Evolutionary conservation across 2,797 vertebrate species (phyloP).

Genomic region (Prunella strophiata): DNA sequence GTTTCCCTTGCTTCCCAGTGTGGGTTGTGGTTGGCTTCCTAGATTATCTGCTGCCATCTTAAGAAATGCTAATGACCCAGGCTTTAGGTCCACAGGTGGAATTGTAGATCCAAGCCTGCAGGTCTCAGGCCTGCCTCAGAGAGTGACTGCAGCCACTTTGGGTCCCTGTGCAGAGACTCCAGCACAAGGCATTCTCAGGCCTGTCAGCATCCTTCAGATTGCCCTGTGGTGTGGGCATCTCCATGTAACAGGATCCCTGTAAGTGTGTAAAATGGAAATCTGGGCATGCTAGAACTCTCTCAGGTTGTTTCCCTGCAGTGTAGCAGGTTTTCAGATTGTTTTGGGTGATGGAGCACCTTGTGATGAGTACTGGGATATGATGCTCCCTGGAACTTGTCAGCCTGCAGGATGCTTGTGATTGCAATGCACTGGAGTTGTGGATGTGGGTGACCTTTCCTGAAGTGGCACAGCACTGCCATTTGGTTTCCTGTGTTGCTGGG

Average conservation of each 20-base stretch:
- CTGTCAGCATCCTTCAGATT: background rate
- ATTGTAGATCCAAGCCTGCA: background rate
- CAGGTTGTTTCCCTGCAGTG: background rate
- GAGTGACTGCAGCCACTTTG: background rate
- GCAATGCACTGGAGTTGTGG: background rate
- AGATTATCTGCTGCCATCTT: slow-evolving; percentile 20
- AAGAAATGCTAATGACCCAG: slow-evolving; percentile 15
- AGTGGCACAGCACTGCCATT: background rate
- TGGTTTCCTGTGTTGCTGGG: background rate
- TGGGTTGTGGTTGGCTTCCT: slow-evolving; percentile 1
- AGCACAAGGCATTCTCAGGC: background rate
- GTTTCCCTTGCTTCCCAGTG: slow-evolving; percentile 12
- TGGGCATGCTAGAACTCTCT: background rate
- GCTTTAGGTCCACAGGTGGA: background rate
- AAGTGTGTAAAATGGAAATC: background rate
- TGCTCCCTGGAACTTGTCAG: background rate
- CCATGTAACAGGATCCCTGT: background rate
- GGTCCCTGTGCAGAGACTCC: background rate
- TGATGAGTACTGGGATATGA: background rate
- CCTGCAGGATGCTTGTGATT: background rate
- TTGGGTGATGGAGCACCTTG: background rate
- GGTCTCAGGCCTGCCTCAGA: background rate
- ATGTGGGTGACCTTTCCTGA: background rate
- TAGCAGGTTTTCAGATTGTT: background rate
- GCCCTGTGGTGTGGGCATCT: background rate